Base-by-base conservation (phyloP, 2,113 vertebrate genomes). In the Seriola rivoliana region DNA sequence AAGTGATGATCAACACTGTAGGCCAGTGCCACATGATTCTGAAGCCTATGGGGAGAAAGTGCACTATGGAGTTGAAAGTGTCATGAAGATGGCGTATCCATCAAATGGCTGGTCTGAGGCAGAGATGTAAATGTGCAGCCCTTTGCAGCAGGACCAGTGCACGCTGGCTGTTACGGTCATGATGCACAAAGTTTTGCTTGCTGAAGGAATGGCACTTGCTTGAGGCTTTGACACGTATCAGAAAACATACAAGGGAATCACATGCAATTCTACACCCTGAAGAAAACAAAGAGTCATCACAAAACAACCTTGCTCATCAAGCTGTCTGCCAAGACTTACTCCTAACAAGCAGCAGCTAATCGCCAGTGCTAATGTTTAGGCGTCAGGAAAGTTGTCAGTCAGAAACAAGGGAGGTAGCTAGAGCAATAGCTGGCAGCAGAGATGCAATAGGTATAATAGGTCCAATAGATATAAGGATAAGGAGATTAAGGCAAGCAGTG, bases 331-430 rank as follows among this genome's bases (percentile, higher is more conserved):
- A 80, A 55, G 70, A 63, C 63, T 68, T 52, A 75, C 62, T 84
- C 58, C 78, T 19, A 70, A 87, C 70, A 58, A 67, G 55, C 67
- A 87, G 76, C 65, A 76, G 85, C 80, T 83, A 81, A 86, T 23
- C 36, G 60, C 85, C 85, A 66, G 63, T 40, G 71, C 75, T 71
- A 84, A 89, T 83, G 60, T 42, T 81, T 38, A 68, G 82, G 69
- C 50, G 79, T 80, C 32, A 57, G 74, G 57, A 65, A 69, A 82
- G 60, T 19, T 68, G 79, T 65, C 82, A 65, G 66, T 81, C 80
- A 82, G 82, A 81, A 83, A 82, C 2, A 36, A 75, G 29, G 75
- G 91, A 93, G 92, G 92, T 92, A 92, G 91, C 82, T 82, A 54
- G 71, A 89, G 89, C 75, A 62, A 75, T 21, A 80, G 85, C 81